phyloP scores from a whole-genome alignment of 2,888 invertebrate genomes.

The Machimus atricapillus region DNA sequence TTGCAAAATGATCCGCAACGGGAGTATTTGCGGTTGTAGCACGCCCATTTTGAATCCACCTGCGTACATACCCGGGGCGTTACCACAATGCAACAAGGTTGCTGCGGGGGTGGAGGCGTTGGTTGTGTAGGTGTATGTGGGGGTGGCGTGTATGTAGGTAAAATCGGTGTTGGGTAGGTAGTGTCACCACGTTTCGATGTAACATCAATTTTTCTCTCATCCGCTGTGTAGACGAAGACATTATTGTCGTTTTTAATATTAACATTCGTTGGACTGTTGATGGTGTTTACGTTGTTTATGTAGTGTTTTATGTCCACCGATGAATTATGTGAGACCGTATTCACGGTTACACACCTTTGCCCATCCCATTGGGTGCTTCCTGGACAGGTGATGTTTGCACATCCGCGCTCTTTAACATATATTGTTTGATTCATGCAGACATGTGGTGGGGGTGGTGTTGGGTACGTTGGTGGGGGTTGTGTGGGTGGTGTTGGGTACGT shows the following conservation, averaged over 20 bases:
- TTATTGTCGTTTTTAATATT: conserved; percentile 3
- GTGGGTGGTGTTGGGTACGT: neutral
- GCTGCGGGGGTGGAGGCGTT: neutral
- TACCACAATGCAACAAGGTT: conserved; percentile 46
- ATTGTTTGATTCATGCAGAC: neutral
- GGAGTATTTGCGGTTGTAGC: conserved; percentile 46
- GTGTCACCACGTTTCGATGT: neutral
- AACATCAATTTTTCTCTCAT: neutral
- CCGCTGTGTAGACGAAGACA: neutral
- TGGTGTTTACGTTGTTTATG: conserved; percentile 5
- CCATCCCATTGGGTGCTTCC: neutral
- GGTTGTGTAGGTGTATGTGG: neutral
- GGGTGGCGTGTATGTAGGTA: neutral
- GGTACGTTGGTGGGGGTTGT: neutral
- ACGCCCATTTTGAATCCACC: conserved; percentile 43
- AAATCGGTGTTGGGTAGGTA: neutral
- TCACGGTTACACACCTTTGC: neutral
- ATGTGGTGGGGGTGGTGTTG: too few relatives aligned
- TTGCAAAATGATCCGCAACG: conserved; percentile 47
- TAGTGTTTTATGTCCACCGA: neutral
- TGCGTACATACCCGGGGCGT: conserved; percentile 48
- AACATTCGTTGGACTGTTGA: conserved; percentile 20
- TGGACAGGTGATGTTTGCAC: neutral
- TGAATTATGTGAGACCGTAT: neutral
- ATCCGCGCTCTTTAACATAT: neutral